A percentile compares a stretch with the other conserved stretches of the same genome.
Conservation (phyloP, 1,140 invertebrate species). For the Spodoptera litura region DNA sequence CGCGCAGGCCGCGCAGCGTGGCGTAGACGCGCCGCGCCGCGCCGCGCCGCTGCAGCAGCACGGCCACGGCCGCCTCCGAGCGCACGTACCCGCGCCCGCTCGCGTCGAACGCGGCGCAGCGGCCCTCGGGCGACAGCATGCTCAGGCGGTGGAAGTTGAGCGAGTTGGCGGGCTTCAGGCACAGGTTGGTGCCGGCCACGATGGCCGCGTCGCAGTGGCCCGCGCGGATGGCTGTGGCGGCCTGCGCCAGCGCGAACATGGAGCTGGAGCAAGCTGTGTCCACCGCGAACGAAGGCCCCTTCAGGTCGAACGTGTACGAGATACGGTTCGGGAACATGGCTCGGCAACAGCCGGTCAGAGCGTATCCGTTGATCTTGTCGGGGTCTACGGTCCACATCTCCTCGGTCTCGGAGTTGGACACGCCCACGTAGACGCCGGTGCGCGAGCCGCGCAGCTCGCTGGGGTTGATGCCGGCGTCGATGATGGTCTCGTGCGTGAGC, state of each 20-base stretch:
- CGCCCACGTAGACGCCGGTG: constrained; percentile 97
- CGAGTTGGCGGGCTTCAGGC: constrained; percentile 95
- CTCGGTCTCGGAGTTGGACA: constrained; percentile 94
- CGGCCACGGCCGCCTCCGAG: constrained; percentile 93
- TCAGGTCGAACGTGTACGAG: constrained; percentile 98
- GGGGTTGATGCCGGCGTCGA: constrained; percentile 96
- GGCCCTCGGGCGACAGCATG: constrained; percentile 95
- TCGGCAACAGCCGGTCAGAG: constrained; percentile 95
- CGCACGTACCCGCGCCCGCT: constrained; percentile 97
- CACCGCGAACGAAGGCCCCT: constrained; percentile 95
- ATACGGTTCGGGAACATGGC: constrained; percentile 99
- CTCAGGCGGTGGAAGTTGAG: constrained; percentile 96
- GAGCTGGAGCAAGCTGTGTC: constrained; percentile 99
- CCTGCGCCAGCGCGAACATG: constrained; percentile 95
- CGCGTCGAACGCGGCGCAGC: constrained; percentile 97
- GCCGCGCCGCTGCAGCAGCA: constrained; percentile 93
- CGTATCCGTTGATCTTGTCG: constrained; percentile 95
- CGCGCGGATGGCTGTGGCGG: constrained; percentile 92
- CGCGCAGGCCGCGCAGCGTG: constrained; percentile 93
- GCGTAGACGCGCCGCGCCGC: constrained; percentile 94
- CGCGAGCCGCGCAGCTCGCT: constrained; percentile 91
- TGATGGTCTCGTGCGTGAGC: constrained; percentile 96
- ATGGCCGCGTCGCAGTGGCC: constrained; percentile 97
- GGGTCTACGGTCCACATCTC: constrained; percentile 92
- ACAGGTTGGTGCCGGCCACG: constrained; percentile 94